phyloP scores from a whole-genome alignment of 2,888 invertebrate genomes.

The Biston stratarius region DNA sequence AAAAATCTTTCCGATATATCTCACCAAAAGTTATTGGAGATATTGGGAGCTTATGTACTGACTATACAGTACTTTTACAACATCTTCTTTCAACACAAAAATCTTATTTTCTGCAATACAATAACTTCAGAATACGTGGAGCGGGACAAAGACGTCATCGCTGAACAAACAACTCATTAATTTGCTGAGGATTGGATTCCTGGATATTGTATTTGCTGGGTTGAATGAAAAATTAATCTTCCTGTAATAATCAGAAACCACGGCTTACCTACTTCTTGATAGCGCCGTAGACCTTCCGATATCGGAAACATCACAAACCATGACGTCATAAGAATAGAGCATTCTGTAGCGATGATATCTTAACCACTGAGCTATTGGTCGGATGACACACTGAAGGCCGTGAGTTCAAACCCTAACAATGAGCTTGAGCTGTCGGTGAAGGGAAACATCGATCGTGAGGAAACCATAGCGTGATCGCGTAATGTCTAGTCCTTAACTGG shows the following conservation, averaged over 20 bases:
- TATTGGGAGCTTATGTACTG: slow-evolving; percentile 12
- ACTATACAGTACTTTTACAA: neutral
- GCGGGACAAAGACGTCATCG: slow-evolving; percentile 59
- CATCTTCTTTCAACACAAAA: slow-evolving; percentile 68
- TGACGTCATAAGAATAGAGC: too few species aligned
- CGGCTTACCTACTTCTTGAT: too few species aligned
- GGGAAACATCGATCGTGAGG: too few species aligned
- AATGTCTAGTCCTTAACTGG: slow-evolving; percentile 59
- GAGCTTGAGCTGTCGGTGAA: too few species aligned
- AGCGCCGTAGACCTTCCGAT: too few species aligned
- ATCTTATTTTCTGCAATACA: slow-evolving; percentile 70
- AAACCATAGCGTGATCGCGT: too few species aligned
- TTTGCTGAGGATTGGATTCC: slow-evolving; percentile 31
- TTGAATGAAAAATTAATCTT: neutral
- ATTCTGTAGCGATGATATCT: too few species aligned
- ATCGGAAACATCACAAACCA: too few species aligned
- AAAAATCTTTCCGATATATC: too few species aligned
- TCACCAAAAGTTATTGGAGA: neutral
- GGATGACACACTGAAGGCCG: too few species aligned
- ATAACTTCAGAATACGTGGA: slow-evolving; percentile 55
- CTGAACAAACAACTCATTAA: slow-evolving; percentile 54
- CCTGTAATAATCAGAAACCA: neutral
- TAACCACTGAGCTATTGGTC: too few species aligned
- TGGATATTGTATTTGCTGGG: slow-evolving; percentile 8
- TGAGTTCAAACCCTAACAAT: too few species aligned